Evolutionary conservation across 2,888 invertebrate genomes (phyloP).

Genomic region (Eulithis prunata): DNA sequence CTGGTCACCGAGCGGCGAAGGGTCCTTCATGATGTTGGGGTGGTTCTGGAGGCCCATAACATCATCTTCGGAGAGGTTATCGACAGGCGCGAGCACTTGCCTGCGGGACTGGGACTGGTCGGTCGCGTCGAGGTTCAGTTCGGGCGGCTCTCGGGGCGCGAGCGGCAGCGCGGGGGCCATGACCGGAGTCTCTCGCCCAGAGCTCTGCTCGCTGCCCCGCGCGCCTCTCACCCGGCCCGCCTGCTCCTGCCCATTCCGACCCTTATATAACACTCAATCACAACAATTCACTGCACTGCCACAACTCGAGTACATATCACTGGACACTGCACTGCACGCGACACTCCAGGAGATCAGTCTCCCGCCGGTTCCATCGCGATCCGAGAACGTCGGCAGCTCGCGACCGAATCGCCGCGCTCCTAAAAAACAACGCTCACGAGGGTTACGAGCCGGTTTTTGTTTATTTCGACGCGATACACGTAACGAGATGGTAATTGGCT

Average conservation of each 20-base stretch:
- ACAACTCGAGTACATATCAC: constrained; percentile 55
- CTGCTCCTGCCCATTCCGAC: constrained; percentile 64
- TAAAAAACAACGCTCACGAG: constrained; percentile 75
- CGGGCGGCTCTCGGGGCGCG: constrained; percentile 74
- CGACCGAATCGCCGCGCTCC: constrained; percentile 70
- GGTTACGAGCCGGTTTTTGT: constrained; percentile 71
- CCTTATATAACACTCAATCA: constrained; percentile 73
- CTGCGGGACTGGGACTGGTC: constrained; percentile 60
- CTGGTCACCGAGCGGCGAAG: constrained; percentile 86
- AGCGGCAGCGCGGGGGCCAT: constrained; percentile 98
- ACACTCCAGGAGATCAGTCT: constrained; percentile 57
- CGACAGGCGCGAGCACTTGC: constrained; percentile 81
- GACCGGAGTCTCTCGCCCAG: constrained; percentile 86
- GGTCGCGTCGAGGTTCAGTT: constrained; percentile 60
- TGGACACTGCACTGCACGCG: constrained; percentile 57
- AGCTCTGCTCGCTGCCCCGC: constrained; percentile 64
- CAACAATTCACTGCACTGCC: constrained; percentile 62
- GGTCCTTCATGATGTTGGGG: constrained; percentile 82
- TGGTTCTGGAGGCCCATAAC: constrained; percentile 84
- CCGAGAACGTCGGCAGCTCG: constrained; percentile 51
- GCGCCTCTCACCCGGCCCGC: constrained; percentile 72
- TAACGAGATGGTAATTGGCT: constrained; percentile 24
- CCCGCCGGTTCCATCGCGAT: constrained; percentile 72
- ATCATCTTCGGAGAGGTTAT: constrained; percentile 83
- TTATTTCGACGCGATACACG: constrained; percentile 45